A percentile compares a stretch with the other conserved stretches of the same genome.
Conservation (phyloP, 2,797 vertebrate genomes). For the Cryptoprocta ferox region DNA sequence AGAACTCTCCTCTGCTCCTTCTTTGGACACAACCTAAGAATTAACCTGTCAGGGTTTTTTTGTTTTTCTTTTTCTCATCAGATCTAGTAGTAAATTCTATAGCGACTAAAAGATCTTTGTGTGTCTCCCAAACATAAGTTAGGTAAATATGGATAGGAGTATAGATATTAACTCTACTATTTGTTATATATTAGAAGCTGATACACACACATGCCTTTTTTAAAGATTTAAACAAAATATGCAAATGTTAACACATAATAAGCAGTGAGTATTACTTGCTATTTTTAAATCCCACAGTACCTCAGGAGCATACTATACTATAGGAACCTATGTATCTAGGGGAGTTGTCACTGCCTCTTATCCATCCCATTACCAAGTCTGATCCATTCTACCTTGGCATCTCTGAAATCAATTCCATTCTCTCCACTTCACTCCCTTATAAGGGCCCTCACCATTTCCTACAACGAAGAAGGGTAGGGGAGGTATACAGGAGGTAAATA, state of each 20-base stretch:
- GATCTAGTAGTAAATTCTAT: neutral
- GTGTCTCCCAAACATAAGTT: neutral
- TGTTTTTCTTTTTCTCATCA: neutral
- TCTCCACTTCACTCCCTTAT: neutral
- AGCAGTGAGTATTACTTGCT: neutral
- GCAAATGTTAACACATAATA: neutral
- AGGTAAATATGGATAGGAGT: neutral
- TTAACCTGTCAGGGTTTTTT: neutral
- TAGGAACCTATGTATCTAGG: neutral
- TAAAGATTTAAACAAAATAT: constrained; percentile 45
- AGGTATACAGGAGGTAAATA: neutral
- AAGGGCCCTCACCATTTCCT: neutral
- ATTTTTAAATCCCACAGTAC: neutral
- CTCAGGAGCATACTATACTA: neutral
- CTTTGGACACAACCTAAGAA: neutral
- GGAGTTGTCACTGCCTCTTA: neutral
- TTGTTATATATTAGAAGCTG: neutral
- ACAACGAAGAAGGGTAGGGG: neutral
- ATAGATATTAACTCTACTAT: constrained; percentile 17
- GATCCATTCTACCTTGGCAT: neutral
- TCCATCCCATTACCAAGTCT: neutral
- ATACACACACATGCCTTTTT: neutral
- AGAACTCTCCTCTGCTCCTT: neutral
- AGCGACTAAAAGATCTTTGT: neutral
- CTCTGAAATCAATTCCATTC: constrained; percentile 22